Evolutionary conservation across 2,888 invertebrate species (phyloP).

Genomic region (Chaitophorus viminalis): DNA sequence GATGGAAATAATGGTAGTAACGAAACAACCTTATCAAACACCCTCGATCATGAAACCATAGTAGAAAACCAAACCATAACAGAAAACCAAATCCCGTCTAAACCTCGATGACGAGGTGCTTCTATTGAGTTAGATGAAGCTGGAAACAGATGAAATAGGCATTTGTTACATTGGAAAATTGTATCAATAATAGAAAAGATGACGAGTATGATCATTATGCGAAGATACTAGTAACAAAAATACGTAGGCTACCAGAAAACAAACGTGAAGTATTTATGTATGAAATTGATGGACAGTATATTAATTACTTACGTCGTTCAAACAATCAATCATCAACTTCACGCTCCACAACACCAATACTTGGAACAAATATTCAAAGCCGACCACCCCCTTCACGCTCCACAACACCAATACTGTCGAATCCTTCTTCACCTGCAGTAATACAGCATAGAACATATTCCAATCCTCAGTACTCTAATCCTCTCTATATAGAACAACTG

Average conservation of each 20-base stretch:
- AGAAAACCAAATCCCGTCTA: neutral
- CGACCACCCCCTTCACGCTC: too few species aligned
- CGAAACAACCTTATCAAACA: too few species aligned
- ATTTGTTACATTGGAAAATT: conserved; percentile 25
- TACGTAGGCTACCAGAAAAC: conserved; percentile 69
- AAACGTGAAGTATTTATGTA: conserved; percentile 70
- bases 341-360: too few species aligned
- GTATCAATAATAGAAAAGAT: conserved; percentile 65
- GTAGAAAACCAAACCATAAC: neutral
- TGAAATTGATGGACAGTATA: conserved; percentile 69
- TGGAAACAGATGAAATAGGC: conserved; percentile 25
- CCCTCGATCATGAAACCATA: neutral
- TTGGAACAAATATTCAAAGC: too few species aligned
- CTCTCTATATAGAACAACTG: too few species aligned
- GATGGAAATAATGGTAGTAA: neutral
- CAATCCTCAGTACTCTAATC: too few species aligned
- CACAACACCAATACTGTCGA: too few species aligned
- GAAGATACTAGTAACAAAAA: conserved; percentile 69
- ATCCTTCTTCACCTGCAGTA: too few species aligned
- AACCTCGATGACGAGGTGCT: conserved; percentile 1
- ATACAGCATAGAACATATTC: too few species aligned
- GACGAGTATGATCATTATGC: conserved; percentile 70
- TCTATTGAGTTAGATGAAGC: conserved; percentile 28
- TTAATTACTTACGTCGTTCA: too few species aligned
- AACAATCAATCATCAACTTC: too few species aligned